Percentiles rank a stretch among this genome's conserved stretches.
phyloP scores from a whole-genome alignment of 1,140 invertebrate species.

The Drosophila nigrodunni region DNA sequence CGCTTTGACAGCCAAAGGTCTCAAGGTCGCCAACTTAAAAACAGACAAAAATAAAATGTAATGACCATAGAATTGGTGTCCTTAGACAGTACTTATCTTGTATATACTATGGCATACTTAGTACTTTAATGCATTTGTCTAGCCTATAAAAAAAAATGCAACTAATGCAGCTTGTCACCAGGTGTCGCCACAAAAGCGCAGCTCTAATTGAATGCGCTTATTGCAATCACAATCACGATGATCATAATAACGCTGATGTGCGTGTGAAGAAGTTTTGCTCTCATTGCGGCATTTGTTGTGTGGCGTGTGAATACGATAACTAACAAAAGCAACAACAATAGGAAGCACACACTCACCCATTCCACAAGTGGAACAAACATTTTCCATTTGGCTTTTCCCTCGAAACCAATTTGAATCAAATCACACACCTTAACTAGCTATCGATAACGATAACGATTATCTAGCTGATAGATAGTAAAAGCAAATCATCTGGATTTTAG shows the following conservation, averaged over 20 bases:
- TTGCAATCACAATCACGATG: not conserved
- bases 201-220: slow-evolving; percentile 19
- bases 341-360: not conserved
- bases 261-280: slow-evolving; percentile 40
- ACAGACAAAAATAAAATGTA: too few relatives aligned
- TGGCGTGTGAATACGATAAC: slow-evolving; percentile 34
- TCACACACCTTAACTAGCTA: slow-evolving; percentile 4
- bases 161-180: not conserved
- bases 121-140: too few relatives aligned
- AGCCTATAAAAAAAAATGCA: too few relatives aligned
- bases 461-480: slow-evolving; percentile 1
- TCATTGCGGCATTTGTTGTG: slow-evolving; percentile 23
- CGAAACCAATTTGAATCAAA: slow-evolving; percentile 23
- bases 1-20: slow-evolving; percentile 29
- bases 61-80: too few relatives aligned
- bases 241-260: slow-evolving; percentile 1
- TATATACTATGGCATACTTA: too few relatives aligned
- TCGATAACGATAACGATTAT: slow-evolving; percentile 15
- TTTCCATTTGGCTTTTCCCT: slow-evolving; percentile 38
- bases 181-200: slow-evolving; percentile 31
- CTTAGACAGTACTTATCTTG: too few relatives aligned
- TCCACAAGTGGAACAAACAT: slow-evolving; percentile 26
- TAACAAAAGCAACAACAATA: slow-evolving; percentile 8
- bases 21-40: slow-evolving; percentile 22
- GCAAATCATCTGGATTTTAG: not conserved